Percentiles rank a stretch among this genome's conserved stretches.
Conservation (phyloP, 37 sponge, comb jelly and placozoan genomes). For the Ephydatia muelleri region DNA sequence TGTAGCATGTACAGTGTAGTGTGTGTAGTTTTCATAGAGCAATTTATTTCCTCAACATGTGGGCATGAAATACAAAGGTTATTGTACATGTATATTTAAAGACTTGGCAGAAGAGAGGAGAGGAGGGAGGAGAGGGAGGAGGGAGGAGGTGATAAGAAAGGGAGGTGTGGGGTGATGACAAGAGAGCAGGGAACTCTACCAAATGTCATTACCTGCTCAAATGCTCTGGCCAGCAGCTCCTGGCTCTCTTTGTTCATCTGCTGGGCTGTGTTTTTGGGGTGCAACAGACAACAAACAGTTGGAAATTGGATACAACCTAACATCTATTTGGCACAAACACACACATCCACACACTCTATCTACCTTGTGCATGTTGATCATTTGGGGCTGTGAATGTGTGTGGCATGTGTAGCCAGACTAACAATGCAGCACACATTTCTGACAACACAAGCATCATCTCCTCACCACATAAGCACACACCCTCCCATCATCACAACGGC, state of each 20-base stretch:
- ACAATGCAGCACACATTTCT: too few species aligned
- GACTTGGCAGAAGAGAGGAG: neutral
- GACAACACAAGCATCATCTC: too few species aligned
- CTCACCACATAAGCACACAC: too few species aligned
- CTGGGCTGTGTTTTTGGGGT: slow-evolving; percentile 62
- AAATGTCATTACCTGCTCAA: slow-evolving; percentile 83
- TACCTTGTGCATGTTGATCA: neutral
- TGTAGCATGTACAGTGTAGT: too few species aligned
- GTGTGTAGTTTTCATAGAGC: too few species aligned
- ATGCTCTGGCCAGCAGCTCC: slow-evolving; percentile 81
- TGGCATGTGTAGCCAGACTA: too few species aligned
- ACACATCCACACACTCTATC: neutral
- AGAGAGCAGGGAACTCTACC: neutral
- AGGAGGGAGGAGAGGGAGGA: neutral
- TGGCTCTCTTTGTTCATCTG: slow-evolving; percentile 86
- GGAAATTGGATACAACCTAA: neutral
- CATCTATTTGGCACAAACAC: neutral
- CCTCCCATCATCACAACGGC: too few species aligned
- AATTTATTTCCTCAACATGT: too few species aligned
- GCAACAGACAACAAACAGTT: neutral
- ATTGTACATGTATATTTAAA: neutral
- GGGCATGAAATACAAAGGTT: too few species aligned
- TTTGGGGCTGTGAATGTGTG: too few species aligned
- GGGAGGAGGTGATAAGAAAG: neutral
- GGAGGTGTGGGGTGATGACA: too few species aligned